Base-by-base conservation (phyloP, 2,797 vertebrate species). In the Myotis findleyi region DNA sequence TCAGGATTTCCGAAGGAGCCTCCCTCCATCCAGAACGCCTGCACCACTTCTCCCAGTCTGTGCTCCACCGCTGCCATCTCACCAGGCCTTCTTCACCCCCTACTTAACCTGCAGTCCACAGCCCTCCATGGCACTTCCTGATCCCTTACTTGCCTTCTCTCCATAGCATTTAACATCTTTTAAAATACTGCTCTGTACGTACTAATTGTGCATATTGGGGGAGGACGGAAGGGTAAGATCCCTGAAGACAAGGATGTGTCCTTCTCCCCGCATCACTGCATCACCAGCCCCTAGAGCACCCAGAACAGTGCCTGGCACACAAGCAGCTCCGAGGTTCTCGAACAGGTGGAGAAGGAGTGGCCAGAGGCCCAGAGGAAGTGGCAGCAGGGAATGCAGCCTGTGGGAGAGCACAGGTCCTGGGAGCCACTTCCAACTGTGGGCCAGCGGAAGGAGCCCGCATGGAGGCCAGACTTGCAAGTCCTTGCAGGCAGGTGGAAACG, bases 361-460 rank as follows among this genome's bases (percentile, higher is more conserved):
- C 55, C 23, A 6, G 23, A 44, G 8, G 59, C 69, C 85, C 62
- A 33, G 20, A 10, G 47, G 59, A 12, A 41, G 49, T 20, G 17
- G 68, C 11, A 2, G 16, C n/a, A n/a, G 33, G 10, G 25, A 68
- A 71, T 3, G 7, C 47, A 38, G 53, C 62, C 83, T 38, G 10
- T 1, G 0, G 11, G 25, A 10, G 75, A 66, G 66, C 64, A 33
- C 38, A 2, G 0, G 25, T 7, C 7, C 81, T 1, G 3, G 38
- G 25, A 79, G 55, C 36, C 8, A 23, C 57, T 59, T 13, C 23
- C 57, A 27, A 6, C 57, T 12, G 57, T 9, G 57, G 77, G 75
- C 2, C 1, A n/a, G 59, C 3, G 4, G 27, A 38, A 64, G 66
- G 36, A 17, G 71, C 13, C 10, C 0, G 1, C 51, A 0, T 0